These are phyloP conservation scores for Benthosema pterotum DNA, from an alignment of 2,797 vertebrate species.

Conservation along the genomic window DNA sequence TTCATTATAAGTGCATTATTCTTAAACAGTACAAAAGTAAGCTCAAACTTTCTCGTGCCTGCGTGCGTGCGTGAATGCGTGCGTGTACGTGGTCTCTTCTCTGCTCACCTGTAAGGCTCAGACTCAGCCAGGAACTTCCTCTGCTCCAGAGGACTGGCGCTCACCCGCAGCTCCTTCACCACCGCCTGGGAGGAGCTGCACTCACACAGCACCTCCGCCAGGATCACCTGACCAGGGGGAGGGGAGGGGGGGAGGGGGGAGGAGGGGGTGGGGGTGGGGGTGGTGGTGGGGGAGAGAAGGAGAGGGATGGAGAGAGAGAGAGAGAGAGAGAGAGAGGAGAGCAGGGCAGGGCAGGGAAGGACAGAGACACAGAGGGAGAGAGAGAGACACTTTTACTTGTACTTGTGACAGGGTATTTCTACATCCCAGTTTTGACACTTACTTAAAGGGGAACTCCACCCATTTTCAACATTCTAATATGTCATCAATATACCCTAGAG, in stretches of 20 bases:
- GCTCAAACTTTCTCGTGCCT: no score
- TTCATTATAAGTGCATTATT: no score
- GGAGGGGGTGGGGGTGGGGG: not conserved
- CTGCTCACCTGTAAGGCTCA: constrained; percentile 88
- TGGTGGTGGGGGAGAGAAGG: not conserved
- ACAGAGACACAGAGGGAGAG: not conserved
- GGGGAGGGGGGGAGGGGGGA: constrained; percentile 35
- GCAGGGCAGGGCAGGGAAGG: constrained; percentile 8
- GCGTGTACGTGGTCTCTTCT: constrained; percentile 1
- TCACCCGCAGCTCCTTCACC: constrained; percentile 91
- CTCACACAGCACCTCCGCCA: constrained; percentile 91
- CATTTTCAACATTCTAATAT: no score
- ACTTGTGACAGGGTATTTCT: no score
- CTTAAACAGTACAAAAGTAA: no score
- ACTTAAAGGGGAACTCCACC: no score
- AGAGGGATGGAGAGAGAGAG: not conserved
- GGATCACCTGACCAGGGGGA: constrained; percentile 82
- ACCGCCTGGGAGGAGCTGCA: constrained; percentile 90
- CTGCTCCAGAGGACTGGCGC: constrained; percentile 89
- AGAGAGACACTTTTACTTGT: no score
- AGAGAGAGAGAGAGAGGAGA: constrained; percentile 8
- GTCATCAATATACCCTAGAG: no score
- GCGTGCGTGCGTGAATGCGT: no score
- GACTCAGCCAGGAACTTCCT: constrained; percentile 92
- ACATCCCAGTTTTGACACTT: no score